These are phyloP conservation scores for Pyrgilauda ruficollis DNA, from an alignment of 2,113 vertebrate species.

Conservation along the genomic window DNA sequence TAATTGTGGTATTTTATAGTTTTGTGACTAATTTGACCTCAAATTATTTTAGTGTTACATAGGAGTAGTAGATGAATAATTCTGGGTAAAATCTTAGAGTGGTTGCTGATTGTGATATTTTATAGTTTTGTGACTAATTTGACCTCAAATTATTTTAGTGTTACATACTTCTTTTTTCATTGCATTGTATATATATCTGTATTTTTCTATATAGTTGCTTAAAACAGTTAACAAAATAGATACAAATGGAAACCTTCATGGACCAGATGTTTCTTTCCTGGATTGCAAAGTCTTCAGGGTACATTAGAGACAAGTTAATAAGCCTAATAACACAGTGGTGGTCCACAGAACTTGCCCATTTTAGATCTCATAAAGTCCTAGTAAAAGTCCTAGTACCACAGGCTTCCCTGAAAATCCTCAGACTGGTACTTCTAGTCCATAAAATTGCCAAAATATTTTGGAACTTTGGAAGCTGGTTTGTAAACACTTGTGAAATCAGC, in stretches of 20 bases:
- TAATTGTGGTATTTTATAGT: background rate
- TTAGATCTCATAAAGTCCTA: background rate
- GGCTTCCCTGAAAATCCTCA: background rate
- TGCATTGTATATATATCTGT: background rate
- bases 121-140: background rate
- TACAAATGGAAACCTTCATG: slow-evolving; percentile 20
- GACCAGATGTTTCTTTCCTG: slow-evolving; percentile 39
- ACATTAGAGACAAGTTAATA: slow-evolving; percentile 24
- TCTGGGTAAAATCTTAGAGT: background rate
- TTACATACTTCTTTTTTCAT: slow-evolving; percentile 1
- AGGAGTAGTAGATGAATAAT: background rate
- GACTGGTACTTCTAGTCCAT: background rate
- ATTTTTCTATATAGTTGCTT: background rate
- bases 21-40: background rate
- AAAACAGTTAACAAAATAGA: slow-evolving; percentile 4
- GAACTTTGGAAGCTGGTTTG: background rate
- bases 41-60: background rate
- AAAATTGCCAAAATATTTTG: background rate
- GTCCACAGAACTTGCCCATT: background rate
- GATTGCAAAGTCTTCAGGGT: background rate
- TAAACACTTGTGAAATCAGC: background rate
- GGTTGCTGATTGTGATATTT: background rate
- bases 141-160: background rate
- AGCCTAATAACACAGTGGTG: slow-evolving; percentile 37
- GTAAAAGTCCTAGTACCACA: background rate